phyloP scores from a whole-genome alignment of 2,113 vertebrate genomes.

The Ginglymostoma cirratum region DNA sequence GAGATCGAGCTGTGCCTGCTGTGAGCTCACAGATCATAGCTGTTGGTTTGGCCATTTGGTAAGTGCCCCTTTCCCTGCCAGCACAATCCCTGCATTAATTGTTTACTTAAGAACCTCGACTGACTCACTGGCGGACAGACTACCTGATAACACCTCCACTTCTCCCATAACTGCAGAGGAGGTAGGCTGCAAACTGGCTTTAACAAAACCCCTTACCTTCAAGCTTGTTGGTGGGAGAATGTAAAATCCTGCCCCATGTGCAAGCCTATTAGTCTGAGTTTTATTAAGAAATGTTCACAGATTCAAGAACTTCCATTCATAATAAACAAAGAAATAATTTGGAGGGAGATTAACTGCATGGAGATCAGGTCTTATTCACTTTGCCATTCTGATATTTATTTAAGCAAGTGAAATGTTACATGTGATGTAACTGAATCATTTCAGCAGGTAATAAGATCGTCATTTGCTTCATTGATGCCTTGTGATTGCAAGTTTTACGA shows the following conservation, averaged over 20 bases:
- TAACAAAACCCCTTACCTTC: not conserved
- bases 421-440: not conserved
- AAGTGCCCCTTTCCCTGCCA: too few relatives aligned
- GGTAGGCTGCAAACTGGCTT: too few relatives aligned
- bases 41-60: too few relatives aligned
- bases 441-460: not conserved
- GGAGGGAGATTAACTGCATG: not conserved
- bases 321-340: not conserved
- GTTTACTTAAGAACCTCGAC: too few relatives aligned
- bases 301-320: not conserved
- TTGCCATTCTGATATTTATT: not conserved
- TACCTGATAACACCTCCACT: too few relatives aligned
- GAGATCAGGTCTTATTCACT: not conserved
- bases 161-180: too few relatives aligned
- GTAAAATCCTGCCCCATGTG: not conserved
- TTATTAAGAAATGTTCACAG: not conserved
- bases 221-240: not conserved
- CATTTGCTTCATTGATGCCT: not conserved
- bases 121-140: too few relatives aligned
- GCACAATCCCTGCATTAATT: too few relatives aligned
- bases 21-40: too few relatives aligned
- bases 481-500: not conserved
- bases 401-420: constrained; percentile 27
- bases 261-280: not conserved
- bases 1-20: too few relatives aligned